Evolutionary conservation across 1,140 invertebrate species (phyloP).

Genomic region (Ooceraea biroi): DNA sequence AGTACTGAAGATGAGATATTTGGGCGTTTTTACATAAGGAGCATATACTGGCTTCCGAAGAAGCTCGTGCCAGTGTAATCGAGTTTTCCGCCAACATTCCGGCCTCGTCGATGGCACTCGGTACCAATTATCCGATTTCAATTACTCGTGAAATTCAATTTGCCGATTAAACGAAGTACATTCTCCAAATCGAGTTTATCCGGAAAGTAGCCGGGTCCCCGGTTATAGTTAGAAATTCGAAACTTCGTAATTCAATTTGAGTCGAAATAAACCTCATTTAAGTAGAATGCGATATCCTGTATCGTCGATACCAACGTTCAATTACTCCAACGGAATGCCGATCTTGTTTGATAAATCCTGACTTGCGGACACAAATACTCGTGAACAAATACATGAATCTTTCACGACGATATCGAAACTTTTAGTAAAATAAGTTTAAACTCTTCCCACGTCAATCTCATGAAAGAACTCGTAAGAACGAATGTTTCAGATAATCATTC

Average conservation of each 20-base stretch:
- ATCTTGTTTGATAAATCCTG: neutral
- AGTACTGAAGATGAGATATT: neutral
- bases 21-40: conserved; percentile 14
- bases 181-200: conserved; percentile 60
- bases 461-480: no score
- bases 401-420: no score
- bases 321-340: neutral
- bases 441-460: no score
- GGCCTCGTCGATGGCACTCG: conserved; percentile 53
- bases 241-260: conserved; percentile 56
- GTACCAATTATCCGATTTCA: conserved; percentile 60
- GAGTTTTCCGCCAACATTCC: conserved; percentile 52
- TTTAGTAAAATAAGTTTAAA: no score
- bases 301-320: conserved; percentile 14
- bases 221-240: conserved; percentile 61
- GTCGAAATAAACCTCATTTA: conserved; percentile 41
- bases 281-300: conserved; percentile 48
- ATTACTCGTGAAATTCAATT: conserved; percentile 59
- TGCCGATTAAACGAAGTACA: conserved; percentile 59
- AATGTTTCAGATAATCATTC: neutral
- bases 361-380: neutral
- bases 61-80: conserved; percentile 40
- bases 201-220: conserved; percentile 53
- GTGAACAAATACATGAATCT: no score
- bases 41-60: conserved; percentile 2